phyloP scores from a whole-genome alignment of 2,113 vertebrate genomes.

The Gopherus evgoodei region DNA sequence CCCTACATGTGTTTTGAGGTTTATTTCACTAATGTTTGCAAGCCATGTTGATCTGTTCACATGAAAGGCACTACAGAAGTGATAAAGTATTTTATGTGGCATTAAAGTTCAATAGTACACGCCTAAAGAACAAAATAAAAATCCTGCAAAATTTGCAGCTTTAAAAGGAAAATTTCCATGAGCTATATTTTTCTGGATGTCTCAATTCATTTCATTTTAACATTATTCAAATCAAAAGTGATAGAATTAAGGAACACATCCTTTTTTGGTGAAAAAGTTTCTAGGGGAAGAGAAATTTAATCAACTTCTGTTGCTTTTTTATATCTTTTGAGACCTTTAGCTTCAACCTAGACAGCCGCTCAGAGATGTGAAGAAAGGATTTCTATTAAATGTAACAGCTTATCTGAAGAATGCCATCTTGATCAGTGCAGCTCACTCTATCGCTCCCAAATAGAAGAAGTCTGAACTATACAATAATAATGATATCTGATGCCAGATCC shows the following conservation, averaged over 20 bases:
- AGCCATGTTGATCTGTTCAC: not conserved
- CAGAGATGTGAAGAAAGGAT: not conserved
- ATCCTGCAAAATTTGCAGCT: not conserved
- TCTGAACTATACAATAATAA: not conserved
- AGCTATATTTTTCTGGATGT: not conserved
- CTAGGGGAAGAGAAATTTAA: not conserved
- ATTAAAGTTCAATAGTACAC: not conserved
- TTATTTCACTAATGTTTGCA: not conserved
- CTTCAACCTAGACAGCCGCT: not conserved
- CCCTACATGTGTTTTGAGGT: not conserved
- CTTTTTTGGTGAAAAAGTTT: not conserved
- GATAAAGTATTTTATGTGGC: not conserved
- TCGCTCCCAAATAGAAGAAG: not conserved
- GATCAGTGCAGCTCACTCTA: not conserved
- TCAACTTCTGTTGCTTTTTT: not conserved
- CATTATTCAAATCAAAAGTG: not conserved
- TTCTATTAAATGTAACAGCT: not conserved
- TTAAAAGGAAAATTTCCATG: not conserved
- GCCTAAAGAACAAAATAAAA: not conserved
- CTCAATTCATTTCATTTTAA: not conserved
- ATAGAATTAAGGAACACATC: not conserved
- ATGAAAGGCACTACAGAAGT: not conserved
- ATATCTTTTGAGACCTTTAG: not conserved
- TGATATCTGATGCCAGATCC: not conserved
- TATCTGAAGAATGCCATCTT: not conserved